Evolutionary conservation across 2,888 invertebrate species (phyloP).

Genomic region (Plebejus anna): DNA sequence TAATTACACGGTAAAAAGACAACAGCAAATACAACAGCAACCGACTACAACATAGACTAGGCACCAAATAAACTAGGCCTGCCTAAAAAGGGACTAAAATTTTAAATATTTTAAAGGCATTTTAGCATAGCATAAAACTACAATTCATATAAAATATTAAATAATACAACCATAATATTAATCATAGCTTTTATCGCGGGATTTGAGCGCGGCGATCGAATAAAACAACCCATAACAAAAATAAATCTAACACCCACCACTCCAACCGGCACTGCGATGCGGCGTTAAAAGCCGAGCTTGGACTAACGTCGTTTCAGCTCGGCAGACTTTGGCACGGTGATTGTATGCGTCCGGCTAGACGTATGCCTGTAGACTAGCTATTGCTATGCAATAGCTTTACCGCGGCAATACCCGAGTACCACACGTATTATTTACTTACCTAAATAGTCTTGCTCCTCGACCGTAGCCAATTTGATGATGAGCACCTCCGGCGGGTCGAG

Average conservation of each 20-base stretch:
- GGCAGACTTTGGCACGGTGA: no score
- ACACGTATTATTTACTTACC: conserved; percentile 46
- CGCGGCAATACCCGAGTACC: no score
- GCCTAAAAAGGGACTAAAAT: not conserved
- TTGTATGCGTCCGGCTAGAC: no score
- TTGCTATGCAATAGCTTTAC: no score
- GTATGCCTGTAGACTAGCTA: no score
- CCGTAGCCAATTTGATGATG: conserved; percentile 63
- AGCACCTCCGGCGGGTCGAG: conserved; percentile 61
- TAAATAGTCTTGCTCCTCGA: conserved; percentile 67
- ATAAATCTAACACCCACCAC: no score
- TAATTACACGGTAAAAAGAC: not conserved
- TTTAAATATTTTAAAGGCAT: not conserved
- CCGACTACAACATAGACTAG: not conserved
- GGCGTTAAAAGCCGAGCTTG: no score
- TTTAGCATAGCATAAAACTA: not conserved
- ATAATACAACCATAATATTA: conserved; percentile 31
- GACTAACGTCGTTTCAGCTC: no score
- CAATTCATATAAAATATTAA: not conserved
- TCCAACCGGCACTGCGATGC: no score
- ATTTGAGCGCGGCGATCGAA: no score
- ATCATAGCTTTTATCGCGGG: no score
- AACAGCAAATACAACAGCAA: not conserved
- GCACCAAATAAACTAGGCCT: not conserved
- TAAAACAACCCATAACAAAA: no score